Evolutionary conservation across 2,888 invertebrate genomes (phyloP), one percentile per base, ranked within the genome.

Genomic region (Macrostomum cliftonense): DNA sequence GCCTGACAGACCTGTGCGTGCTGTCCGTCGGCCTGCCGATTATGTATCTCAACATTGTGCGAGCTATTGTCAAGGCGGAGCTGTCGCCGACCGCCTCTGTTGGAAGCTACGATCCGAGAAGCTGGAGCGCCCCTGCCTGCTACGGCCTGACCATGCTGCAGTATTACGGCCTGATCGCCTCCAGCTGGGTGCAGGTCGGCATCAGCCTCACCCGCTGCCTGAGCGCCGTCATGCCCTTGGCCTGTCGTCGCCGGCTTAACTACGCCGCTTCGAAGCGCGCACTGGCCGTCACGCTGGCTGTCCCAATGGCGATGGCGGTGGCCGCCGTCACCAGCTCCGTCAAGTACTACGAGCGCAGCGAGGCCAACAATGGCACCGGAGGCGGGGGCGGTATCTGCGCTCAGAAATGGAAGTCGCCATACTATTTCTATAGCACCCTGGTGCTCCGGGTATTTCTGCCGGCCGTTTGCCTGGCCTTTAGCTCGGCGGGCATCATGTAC

Each of bases 131-230:
- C 7, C 21, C 37, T 28, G 40, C 14, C 14, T 50, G 50, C 40
- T 50, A 52, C 37, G n/a, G 39, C 13, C 39, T 50, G 28, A 50
- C 47, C 20, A 48, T 37, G n/a, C 37, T 50, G 17, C 28, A 49
- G 12, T 50, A 50, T 28, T 50, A 49, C 21, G 50, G 50, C 21
- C 38, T 50, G 4, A 28, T 50, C 12, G 20, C 49, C 17, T 50
- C 50, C 14, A 50, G 46, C n/a, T 50, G 50, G 50, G 37, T 50
- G 20, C 50, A 50, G 37, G 50, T 37, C 1, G 38, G 50, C 19
- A 50, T 50, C 12, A 49, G 46, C 7, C 39, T 50, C 12, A 36
- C 49, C 12, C 14, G 50, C 2, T 45, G 39, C 2, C 21, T 50
- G 16, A 49, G 46, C 28, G 42, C 42, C 12, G 28, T 40, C 17